Conservation (phyloP, 1,140 invertebrate genomes). For the Pseudomyrmex sp. region DNA sequence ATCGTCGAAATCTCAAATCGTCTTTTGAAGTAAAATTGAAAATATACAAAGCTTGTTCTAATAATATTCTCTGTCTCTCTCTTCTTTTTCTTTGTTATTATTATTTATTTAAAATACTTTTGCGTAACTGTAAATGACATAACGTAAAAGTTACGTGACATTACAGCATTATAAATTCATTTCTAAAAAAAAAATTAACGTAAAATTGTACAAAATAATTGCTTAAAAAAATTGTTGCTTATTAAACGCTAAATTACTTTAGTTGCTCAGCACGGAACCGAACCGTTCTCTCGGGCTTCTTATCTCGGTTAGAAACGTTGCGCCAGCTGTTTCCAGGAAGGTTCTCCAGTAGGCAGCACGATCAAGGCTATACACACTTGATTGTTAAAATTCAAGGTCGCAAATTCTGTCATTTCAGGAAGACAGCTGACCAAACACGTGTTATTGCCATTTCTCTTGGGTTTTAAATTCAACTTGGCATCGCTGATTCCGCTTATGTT, state of each 20-base stretch:
- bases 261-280: constrained; percentile 48
- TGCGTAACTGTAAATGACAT: neutral
- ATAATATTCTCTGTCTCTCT: neutral
- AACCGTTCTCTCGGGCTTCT: constrained; percentile 64
- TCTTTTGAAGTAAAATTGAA: neutral
- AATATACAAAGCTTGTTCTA: too few species aligned
- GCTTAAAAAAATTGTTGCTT: constrained; percentile 25
- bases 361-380: constrained; percentile 74
- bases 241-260: constrained; percentile 10
- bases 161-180: neutral
- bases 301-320: constrained; percentile 31
- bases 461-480: constrained; percentile 91
- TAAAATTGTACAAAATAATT: constrained; percentile 3
- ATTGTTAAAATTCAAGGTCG: constrained; percentile 20
- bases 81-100: too few species aligned
- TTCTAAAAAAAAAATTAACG: neutral
- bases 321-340: constrained; percentile 54
- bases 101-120: neutral
- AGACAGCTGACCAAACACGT: constrained; percentile 89
- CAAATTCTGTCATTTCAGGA: constrained; percentile 86
- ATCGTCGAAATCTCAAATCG: neutral
- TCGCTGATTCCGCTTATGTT: constrained; percentile 90
- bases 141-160: neutral
- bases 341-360: constrained; percentile 80
- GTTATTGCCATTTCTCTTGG: constrained; percentile 89